Conservation (phyloP, 2,113 vertebrate species). For the Peromyscus maniculatus region DNA sequence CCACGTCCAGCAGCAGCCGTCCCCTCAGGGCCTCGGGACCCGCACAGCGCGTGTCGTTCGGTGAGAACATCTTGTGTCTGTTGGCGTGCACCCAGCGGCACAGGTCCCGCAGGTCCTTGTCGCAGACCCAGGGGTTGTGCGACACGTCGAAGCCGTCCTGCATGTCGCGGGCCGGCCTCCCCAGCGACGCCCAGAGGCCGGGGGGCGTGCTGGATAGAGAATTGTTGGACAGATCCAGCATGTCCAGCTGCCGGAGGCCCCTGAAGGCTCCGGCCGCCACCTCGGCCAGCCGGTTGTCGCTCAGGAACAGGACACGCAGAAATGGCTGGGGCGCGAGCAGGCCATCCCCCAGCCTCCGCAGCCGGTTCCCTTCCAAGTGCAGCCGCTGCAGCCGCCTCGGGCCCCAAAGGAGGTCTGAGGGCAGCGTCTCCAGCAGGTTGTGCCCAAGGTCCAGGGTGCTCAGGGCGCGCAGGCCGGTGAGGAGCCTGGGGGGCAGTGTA, state of each 20-base stretch:
- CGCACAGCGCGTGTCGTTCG: slow-evolving; percentile 76
- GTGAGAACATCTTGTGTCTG: slow-evolving; percentile 71
- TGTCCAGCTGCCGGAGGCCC: slow-evolving; percentile 80
- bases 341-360: slow-evolving; percentile 75
- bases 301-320: slow-evolving; percentile 89
- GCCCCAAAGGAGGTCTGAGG: slow-evolving; percentile 54
- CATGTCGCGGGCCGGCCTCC: slow-evolving; percentile 67
- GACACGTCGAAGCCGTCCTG: slow-evolving; percentile 87
- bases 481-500: slow-evolving; percentile 75
- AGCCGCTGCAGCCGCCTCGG: slow-evolving; percentile 87
- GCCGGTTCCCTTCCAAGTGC: slow-evolving; percentile 88
- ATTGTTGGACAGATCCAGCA: slow-evolving; percentile 90
- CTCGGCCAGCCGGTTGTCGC: slow-evolving; percentile 84
- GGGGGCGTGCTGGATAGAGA: slow-evolving; percentile 76
- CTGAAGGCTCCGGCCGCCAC: slow-evolving; percentile 84
- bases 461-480: slow-evolving; percentile 84
- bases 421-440: slow-evolving; percentile 88
- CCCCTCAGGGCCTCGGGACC: slow-evolving; percentile 77
- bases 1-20: slow-evolving; percentile 72
- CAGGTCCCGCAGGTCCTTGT: slow-evolving; percentile 82
- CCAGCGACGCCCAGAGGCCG: slow-evolving; percentile 83
- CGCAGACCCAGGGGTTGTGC: slow-evolving; percentile 91
- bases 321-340: slow-evolving; percentile 74
- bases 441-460: slow-evolving; percentile 88
- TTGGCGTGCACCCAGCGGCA: slow-evolving; percentile 85